Evolutionary conservation across 2,797 vertebrate species (phyloP).

Genomic region (Acrossocheilus fasciatus): DNA sequence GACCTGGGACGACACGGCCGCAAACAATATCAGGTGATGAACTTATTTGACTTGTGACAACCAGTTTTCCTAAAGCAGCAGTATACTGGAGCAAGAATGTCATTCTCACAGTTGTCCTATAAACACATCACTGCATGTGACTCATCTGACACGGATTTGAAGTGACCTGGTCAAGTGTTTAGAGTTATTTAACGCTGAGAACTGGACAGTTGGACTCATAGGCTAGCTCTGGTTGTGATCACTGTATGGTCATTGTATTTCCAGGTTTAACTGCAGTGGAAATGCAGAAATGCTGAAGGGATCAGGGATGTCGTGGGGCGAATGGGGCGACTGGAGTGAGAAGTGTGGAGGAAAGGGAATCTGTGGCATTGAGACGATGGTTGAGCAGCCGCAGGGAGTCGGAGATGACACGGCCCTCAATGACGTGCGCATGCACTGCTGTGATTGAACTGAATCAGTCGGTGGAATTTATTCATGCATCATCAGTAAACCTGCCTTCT

Average conservation of each 20-base stretch:
- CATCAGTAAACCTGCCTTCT: background rate
- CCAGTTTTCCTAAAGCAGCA: background rate
- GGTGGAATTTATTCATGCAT: background rate
- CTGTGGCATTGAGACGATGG: slow-evolving; percentile 60
- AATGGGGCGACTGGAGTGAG: slow-evolving; percentile 59
- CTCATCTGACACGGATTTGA: background rate
- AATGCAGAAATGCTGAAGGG: slow-evolving; percentile 42
- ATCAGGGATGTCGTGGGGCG: slow-evolving; percentile 49
- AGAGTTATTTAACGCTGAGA: background rate
- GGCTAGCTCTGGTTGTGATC: background rate
- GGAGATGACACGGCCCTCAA: slow-evolving; percentile 63
- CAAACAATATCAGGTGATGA: slow-evolving; percentile 63
- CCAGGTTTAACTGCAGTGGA: slow-evolving; percentile 58
- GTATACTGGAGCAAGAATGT: background rate
- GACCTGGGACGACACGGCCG: slow-evolving; percentile 57
- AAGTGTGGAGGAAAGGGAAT: slow-evolving; percentile 50
- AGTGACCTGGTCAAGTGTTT: background rate
- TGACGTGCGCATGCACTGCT: slow-evolving; percentile 60
- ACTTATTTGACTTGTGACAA: slow-evolving; percentile 5
- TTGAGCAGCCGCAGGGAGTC: slow-evolving; percentile 46
- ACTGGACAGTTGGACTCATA: background rate
- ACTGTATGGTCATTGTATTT: background rate
- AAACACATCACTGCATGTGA: background rate
- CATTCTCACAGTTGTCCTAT: background rate
- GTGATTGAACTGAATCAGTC: slow-evolving; percentile 28